Conservation (phyloP, 2,113 vertebrate genomes). For the rabbit (Oryctolagus cuniculus) region mOryCun1.1 NC_091435.1:146408001-146408500, state of each 20-base stretch:
- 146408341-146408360: neutral
- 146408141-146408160: neutral
- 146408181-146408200: slow-evolving; percentile 1
- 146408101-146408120: neutral
- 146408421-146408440: too few relatives aligned
- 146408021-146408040: neutral
- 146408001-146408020: neutral
- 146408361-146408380: neutral
- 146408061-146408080: neutral
- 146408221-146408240: neutral
- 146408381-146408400: too few relatives aligned
- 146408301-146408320: slow-evolving; percentile 24
- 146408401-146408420: too few relatives aligned
- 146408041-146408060: neutral
- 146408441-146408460: too few relatives aligned
- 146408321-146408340: neutral
- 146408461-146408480: too few relatives aligned
- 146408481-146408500: too few relatives aligned
- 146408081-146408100: neutral
- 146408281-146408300: neutral
- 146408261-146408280: neutral
- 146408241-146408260: slow-evolving; percentile 5
- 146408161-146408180: neutral
- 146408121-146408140: slow-evolving; percentile 21
- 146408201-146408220: neutral